Base-by-base conservation (phyloP, 2,888 invertebrate genomes). In the Hirtodrosophila cameraria region DNA sequence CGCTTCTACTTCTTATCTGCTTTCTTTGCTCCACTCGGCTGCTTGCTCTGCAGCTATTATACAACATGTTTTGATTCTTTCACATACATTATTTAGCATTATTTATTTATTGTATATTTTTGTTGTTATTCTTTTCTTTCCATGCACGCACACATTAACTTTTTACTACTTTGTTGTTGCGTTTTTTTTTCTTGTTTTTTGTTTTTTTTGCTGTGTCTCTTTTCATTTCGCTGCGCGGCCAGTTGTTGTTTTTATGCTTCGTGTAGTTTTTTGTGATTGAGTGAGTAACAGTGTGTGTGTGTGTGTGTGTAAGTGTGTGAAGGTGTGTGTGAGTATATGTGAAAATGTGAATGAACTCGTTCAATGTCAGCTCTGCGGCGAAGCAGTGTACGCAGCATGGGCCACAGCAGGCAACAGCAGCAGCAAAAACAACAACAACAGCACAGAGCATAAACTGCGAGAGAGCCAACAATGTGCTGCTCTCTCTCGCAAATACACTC, bases 291-390 rank as follows among this genome's bases (percentile, higher is more conserved):
- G 49, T 58, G 7, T 70, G 70, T 62, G 45, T 61, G 42, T 20
- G 8, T 23, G 23, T 8, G 52, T 53, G 31, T 63, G 64, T 55
- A 39, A 41, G 50, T 28, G 59, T 58, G 53, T 43, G 58, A 52
- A 25, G 52, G 42, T 43, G 50, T 28, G 59, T 58, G 53, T 43
- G 58, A 52, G 28, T 54, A 66, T 78, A 67, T 82, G 88, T 85
- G 84, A 76, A 75, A 87, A 87, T 86, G 90, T 90, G 90, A 91
- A 90, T 90, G 90, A 90, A 90, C 90, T 90, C 90, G 89, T 90
- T 90, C 90, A 90, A 90, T 90, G 91, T 90, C 90, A 90, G 88
- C 78, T 41, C 59, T 39, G 41, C 67, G 43, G 45, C 59, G 68
- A 76, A 69, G 69, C 69, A 80, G 66, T 61, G 71, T 75, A 75